Evolutionary conservation across 1,140 invertebrate genomes (phyloP), one percentile per base, ranked within the genome.

Genomic region (Brachionus rotundiformis): DNA sequence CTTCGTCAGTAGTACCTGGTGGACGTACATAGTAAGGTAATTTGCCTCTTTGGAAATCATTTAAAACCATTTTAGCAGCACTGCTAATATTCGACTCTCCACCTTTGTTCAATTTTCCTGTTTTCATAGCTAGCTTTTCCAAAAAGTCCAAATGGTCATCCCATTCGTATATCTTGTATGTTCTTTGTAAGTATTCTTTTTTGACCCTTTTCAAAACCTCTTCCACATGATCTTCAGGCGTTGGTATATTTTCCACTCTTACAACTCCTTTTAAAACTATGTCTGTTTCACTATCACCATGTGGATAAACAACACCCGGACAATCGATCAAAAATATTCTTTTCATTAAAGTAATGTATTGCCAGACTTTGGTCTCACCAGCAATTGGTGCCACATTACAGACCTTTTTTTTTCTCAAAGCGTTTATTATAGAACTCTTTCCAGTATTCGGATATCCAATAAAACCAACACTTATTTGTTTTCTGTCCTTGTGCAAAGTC

Each of bases 401-500:
- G 6, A 97, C 95, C 88, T 96, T 96, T 85, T 97, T 96, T 0
- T 93, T 92, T 82, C 94, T 90, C 31, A 99, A 86, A 0, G 97
- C 95, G 87, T 99, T 99, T 77, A 99, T 98, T 23, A 99, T 92
- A 7, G 96, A 98, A 83, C 95, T 98, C 89, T 99, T 99, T 0
- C 98, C 98, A 10, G 95, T 95, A 91, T 99, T 99, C 3, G 98
- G 98, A 89, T 99, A 99, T 0, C 98, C 98, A 86, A 99, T 98
- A 82, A 99, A 94, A 11, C 97, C 98, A 75, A 99, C 94, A 88
- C 95, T 98, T 44, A 99, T 99, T 90, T 99, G 95, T 86, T 98
- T 97, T 85, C 96, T 96, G 85, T 98, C 95, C 68, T 83, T 92
- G 85, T 98, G 96, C 0, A 98, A 89, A 89, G 89, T 59, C 8